Evolutionary conservation across 2,113 vertebrate genomes (phyloP), one percentile per base, ranked within the genome.

Genomic region (Alligator mississippiensis): DNA sequence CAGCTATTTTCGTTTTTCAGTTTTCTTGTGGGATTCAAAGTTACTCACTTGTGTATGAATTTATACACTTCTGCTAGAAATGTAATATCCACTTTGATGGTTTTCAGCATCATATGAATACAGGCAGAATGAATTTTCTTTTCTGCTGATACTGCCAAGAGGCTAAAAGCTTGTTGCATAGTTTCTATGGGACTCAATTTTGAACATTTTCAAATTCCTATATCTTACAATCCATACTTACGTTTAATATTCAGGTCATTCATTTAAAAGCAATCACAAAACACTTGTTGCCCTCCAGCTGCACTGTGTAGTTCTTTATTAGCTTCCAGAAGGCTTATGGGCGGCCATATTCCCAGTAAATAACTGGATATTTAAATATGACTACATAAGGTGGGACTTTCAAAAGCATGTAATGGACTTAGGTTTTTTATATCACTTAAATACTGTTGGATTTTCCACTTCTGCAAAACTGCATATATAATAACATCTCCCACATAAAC

Each of bases 361-460:
- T 8, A 47, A 2, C 34, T 19, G 5, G 2, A 1, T 2, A 0
- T 0, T 3, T 15, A 1, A 3, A 0, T 1, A 16, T 9, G 47
- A 47, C 8, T 4, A 0, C 9, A 14, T 1, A 5, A 62, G 61
- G 10, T 3, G 4, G 14, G 3, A 3, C 18, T 60, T 76, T 9
- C 59, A 11, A 10, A 61, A 18, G 54, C 25, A 2, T 7, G 0
- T 2, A 47, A 0, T 8, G 2, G 0, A 0, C 11, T 57, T 34
- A 86, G 77, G 75, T 30, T 28, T n/a, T 64, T 10, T 30, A 0
- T 24, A 62, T 30, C 58, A 1, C 2, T 18, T 0, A 3, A 18
- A 9, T 16, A 38, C 68, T 77, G 28, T 54, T 11, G n/a, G 4
- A 77, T n/a, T 5, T 16, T 78, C 74, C 19, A 2, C 19, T 70